These are phyloP conservation scores for Drosophila maculinotata DNA, from an alignment of 2,888 invertebrate species.

Conservation along the genomic window DNA sequence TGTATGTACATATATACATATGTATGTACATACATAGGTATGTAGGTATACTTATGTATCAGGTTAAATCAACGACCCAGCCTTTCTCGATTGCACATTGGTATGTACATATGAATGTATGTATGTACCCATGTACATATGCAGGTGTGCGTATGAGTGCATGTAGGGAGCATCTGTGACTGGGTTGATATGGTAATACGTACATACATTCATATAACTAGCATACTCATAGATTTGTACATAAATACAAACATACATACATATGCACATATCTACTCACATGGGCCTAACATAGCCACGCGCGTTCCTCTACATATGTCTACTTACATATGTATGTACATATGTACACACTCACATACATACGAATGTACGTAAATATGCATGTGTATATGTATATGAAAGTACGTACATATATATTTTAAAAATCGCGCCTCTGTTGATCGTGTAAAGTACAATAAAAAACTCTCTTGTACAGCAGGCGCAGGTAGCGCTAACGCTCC, in stretches of 20 bases:
- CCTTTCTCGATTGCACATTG: neutral
- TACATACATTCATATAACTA: too few relatives aligned
- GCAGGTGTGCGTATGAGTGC: neutral
- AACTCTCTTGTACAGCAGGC: constrained; percentile 31
- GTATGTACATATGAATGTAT: constrained; percentile 1
- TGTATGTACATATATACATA: neutral
- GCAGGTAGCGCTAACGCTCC: constrained; percentile 37
- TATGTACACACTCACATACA: neutral
- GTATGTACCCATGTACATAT: neutral
- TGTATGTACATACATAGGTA: neutral
- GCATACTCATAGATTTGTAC: neutral
- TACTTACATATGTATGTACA: neutral
- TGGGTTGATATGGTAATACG: neutral
- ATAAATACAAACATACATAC: neutral
- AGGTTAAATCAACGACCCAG: neutral
- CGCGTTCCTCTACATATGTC: constrained; percentile 6
- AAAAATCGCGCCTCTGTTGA: constrained; percentile 41
- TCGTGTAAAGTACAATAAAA: constrained; percentile 34
- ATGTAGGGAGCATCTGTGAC: neutral
- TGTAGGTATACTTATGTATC: neutral
- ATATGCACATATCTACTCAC: neutral
- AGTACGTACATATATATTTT: constrained; percentile 1
- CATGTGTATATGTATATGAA: neutral
- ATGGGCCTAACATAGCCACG: constrained; percentile 2
- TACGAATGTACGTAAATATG: neutral